Conservation (phyloP, 2,888 invertebrate genomes). For the Bugula neritina region DNA sequence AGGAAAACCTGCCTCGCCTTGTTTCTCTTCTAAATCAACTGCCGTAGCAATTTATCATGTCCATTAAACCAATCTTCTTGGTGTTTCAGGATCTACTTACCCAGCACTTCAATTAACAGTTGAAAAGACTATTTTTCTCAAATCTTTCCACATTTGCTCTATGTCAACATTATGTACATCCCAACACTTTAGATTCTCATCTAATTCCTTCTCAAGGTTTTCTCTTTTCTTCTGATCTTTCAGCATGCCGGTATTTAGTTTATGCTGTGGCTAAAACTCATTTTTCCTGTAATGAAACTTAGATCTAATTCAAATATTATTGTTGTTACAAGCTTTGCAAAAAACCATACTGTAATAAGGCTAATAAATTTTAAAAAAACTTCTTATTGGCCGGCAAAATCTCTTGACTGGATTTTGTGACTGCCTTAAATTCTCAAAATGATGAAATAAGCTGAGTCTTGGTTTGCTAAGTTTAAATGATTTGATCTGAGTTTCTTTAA, state of each 20-base stretch:
- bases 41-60: neutral
- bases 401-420: too few relatives aligned
- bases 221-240: neutral
- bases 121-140: neutral
- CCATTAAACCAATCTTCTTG: constrained; percentile 10
- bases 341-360: too few relatives aligned
- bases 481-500: too few relatives aligned
- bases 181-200: constrained; percentile 8
- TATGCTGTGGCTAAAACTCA: constrained; percentile 2
- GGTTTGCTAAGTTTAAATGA: too few relatives aligned
- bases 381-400: too few relatives aligned
- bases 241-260: neutral
- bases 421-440: too few relatives aligned
- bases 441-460: too few relatives aligned
- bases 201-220: neutral
- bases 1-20: neutral
- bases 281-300: too few relatives aligned
- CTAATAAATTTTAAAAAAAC: too few relatives aligned
- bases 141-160: constrained; percentile 8
- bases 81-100: neutral
- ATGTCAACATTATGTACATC: constrained; percentile 7
- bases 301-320: too few relatives aligned
- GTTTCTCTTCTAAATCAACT: constrained; percentile 18
- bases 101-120: neutral
- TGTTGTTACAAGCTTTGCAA: too few relatives aligned